phyloP scores from a whole-genome alignment of 2,888 invertebrate genomes.

The Chrysotoxum bicinctum region DNA sequence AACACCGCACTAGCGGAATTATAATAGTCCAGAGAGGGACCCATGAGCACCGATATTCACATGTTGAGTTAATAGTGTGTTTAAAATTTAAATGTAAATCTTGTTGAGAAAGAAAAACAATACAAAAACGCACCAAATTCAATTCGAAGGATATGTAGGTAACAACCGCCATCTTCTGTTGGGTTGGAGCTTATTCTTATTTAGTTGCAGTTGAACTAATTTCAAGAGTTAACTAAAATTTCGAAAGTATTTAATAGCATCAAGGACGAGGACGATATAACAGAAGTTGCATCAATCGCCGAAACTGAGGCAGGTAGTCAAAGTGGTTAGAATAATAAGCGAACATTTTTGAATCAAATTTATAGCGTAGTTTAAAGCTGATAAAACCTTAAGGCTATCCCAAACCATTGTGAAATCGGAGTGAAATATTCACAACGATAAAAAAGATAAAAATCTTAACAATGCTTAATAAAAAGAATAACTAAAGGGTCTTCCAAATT shows the following conservation, averaged over 20 bases:
- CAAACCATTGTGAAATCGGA: no score
- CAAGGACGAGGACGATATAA: neutral
- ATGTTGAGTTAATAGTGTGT: constrained; percentile 70
- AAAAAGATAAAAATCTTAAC: no score
- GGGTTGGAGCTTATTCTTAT: neutral
- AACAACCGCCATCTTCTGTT: neutral
- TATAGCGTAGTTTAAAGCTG: no score
- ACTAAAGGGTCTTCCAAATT: no score
- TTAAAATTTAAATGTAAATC: constrained; percentile 69
- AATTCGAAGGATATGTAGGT: no score
- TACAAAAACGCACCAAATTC: neutral
- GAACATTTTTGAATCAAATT: no score
- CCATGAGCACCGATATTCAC: constrained; percentile 30
- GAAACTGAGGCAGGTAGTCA: no score
- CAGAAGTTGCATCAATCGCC: no score
- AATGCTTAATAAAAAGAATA: no score
- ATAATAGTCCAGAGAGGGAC: neutral
- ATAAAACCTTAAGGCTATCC: no score
- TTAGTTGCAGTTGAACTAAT: neutral
- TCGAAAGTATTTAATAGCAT: neutral
- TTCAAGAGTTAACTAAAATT: neutral
- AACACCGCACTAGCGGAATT: neutral
- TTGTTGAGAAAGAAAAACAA: constrained; percentile 36
- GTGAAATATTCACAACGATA: no score
- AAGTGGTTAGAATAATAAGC: no score